Percentiles rank a stretch among this genome's conserved stretches.
Conservation (phyloP, 64 coral and sea anemone genomes). For the Anthopleura sola region DNA sequence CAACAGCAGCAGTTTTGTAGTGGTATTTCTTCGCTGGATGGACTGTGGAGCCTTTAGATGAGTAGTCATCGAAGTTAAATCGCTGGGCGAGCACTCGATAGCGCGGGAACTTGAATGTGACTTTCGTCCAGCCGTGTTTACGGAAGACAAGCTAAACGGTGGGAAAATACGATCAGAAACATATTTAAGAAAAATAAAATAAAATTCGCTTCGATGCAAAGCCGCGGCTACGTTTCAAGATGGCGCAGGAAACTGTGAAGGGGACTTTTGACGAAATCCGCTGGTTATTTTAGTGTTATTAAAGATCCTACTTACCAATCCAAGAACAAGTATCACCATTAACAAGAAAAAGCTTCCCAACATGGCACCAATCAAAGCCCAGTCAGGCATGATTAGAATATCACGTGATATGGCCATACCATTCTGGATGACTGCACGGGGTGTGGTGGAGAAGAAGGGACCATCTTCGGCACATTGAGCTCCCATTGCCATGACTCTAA, state of each 20-base stretch:
- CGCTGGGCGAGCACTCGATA: constrained; percentile 82
- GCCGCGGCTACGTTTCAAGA: too few relatives aligned
- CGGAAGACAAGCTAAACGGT: constrained; percentile 82
- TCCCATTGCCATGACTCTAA: constrained; percentile 96
- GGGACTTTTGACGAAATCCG: too few relatives aligned
- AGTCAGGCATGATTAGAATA: constrained; percentile 96
- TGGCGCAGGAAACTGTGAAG: too few relatives aligned
- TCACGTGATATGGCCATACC: constrained; percentile 85
- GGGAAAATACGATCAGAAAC: neutral
- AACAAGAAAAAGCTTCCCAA: constrained; percentile 67
- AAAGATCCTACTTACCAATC: constrained; percentile 46
- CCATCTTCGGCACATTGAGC: constrained; percentile 94
- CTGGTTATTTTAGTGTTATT: constrained; percentile 8
- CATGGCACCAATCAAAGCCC: constrained; percentile 93
- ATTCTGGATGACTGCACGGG: constrained; percentile 87
- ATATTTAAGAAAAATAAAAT: neutral
- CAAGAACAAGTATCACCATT: constrained; percentile 79
- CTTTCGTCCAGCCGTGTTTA: constrained; percentile 94
- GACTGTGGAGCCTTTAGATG: constrained; percentile 95
- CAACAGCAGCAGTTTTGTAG: constrained; percentile 59
- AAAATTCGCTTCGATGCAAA: too few relatives aligned
- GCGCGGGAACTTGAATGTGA: constrained; percentile 85
- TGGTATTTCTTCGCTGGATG: constrained; percentile 96
- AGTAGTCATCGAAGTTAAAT: constrained; percentile 97
- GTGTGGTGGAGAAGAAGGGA: constrained; percentile 96